Percentiles rank a stretch among this genome's conserved stretches.
Evolutionary conservation across 2,113 vertebrate genomes (phyloP).

Genomic region (Spilogale gracilis): DNA sequence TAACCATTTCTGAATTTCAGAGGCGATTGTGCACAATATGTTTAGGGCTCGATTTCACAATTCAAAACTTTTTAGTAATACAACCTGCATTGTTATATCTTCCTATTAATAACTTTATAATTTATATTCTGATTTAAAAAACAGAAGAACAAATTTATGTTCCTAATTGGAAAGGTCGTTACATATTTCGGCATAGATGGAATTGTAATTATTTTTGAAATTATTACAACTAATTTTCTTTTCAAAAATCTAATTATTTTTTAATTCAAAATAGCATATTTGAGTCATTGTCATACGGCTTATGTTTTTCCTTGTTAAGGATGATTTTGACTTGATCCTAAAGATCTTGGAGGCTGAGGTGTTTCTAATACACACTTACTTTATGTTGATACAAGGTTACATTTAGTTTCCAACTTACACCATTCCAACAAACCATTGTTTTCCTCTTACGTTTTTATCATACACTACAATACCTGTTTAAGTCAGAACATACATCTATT

Average conservation of each 20-base stretch:
- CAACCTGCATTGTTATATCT: neutral
- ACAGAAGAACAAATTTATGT: neutral
- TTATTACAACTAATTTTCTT: constrained; percentile 18
- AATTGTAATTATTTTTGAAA: constrained; percentile 17
- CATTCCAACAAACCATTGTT: too few relatives aligned
- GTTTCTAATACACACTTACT: neutral
- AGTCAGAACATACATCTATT: neutral
- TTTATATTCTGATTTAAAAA: neutral
- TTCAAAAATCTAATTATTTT: neutral
- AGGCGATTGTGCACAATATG: neutral
- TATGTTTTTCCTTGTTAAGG: neutral
- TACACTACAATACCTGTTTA: accelerated
- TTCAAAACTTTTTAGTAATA: neutral
- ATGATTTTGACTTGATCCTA: neutral
- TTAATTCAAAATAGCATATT: neutral
- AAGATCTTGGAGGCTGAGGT: neutral
- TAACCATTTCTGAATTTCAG: neutral
- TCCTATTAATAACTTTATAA: neutral
- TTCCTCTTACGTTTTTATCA: too few relatives aligned
- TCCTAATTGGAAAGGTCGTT: constrained; percentile 33
- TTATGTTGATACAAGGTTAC: neutral
- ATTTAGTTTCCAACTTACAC: neutral
- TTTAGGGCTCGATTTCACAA: neutral
- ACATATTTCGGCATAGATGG: neutral
- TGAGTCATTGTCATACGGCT: neutral